Base-by-base conservation (phyloP, 2,797 vertebrate genomes). In the Chaunax sp. region DNA sequence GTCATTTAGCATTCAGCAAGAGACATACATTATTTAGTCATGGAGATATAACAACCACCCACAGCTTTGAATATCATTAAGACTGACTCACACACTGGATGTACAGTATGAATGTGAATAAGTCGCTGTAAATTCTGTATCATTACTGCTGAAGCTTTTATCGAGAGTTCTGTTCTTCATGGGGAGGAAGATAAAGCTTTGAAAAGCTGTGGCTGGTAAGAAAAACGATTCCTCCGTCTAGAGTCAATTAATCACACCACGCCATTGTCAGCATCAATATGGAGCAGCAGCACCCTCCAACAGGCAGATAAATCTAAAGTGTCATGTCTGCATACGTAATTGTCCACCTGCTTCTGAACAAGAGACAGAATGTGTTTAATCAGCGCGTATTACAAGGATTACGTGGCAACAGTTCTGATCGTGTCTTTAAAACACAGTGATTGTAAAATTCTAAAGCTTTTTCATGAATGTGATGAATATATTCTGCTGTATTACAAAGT, bases 231-330 rank as follows among this genome's bases (percentile, higher is more conserved):
- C n/a, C 33, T 7, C 35, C 53, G 14, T 15, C 26, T 49, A 19
- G 19, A 72, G 54, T 77, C 64, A 61, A 80, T 81, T 80, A 70
- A 77, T 75, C 71, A 73, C 50, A 40, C 18, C 16, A 38, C 38
- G 62, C 71, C 58, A 71, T 67, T 75, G 55, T 77, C 61, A 64
- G 41, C 55, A 71, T 79, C 52, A 65, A 30, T 69, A 62, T 51
- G 33, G 41, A 61, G 38, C 35, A 72, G 61, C 73, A 40, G 57
- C 51, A 35, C 67, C 60, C 45, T 64, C 30, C 71, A 47, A 76
- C 46, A 51, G 33, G 28, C 19, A 55, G 49, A 80, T 71, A 53
- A 45, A 67, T 64, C 61, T 20, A 11, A 40, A 30, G 12, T 64
- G 59, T 72, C 30, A 50, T 57, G 64, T 61, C 46, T 16, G 52